These are phyloP conservation scores for Chironomus tepperi DNA, from an alignment of 1,140 invertebrate species.

Conservation along the genomic window DNA sequence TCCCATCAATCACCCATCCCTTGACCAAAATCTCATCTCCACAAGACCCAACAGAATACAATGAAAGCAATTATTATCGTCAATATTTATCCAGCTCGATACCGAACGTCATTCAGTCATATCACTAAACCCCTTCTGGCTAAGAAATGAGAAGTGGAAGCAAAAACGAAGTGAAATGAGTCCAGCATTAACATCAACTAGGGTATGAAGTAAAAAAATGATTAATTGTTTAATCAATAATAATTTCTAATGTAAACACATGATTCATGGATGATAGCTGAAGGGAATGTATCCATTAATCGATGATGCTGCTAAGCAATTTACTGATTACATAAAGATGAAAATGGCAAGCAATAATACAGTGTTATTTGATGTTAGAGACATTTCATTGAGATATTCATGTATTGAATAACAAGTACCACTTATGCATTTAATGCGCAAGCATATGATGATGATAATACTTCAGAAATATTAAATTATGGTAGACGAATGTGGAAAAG, in stretches of 20 bases:
- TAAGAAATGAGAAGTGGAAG: neutral
- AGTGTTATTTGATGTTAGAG: neutral
- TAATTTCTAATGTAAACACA: neutral
- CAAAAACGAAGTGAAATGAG: neutral
- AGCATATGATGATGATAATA: neutral
- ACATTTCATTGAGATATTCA: neutral
- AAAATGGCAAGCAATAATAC: neutral
- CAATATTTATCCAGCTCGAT: neutral
- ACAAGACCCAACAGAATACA: too few relatives aligned
- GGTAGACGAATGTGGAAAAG: neutral
- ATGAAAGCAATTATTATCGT: too few relatives aligned
- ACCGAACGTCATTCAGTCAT: neutral
- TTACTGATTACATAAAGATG: neutral
- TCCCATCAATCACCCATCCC: too few relatives aligned
- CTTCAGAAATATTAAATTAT: neutral
- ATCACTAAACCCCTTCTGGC: conserved; percentile 16
- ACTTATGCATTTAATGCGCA: neutral
- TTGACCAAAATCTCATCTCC: too few relatives aligned
- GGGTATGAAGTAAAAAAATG: neutral
- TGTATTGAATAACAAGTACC: neutral
- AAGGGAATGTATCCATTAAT: conserved; percentile 2
- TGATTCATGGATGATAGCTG: neutral
- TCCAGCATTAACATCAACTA: neutral
- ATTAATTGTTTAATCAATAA: neutral
- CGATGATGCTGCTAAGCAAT: neutral